A percentile compares a stretch with the other conserved stretches of the same genome.
Conservation (phyloP, 2,113 vertebrate species). For the Etheostoma cragini region DNA sequence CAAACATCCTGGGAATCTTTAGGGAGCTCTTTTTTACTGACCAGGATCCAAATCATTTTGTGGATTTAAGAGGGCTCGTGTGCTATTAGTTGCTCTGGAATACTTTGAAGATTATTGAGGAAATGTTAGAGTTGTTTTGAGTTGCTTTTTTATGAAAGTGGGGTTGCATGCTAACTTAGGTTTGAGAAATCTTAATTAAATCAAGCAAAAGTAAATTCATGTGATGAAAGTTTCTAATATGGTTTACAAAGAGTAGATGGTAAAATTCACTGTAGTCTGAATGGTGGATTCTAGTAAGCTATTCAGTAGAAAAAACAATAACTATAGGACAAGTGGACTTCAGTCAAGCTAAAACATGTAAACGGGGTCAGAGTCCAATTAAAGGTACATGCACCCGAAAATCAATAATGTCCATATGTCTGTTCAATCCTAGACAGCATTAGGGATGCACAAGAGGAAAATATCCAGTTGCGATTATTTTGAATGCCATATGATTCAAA, state of each 20-base stretch:
- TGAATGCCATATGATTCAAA: no score
- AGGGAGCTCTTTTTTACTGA: constrained; percentile 17
- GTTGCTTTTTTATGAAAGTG: constrained; percentile 49
- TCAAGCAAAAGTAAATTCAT: constrained; percentile 5
- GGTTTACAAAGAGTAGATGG: constrained; percentile 3
- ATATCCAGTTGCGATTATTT: no score
- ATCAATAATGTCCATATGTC: not conserved
- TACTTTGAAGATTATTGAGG: constrained; percentile 16
- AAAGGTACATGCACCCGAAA: not conserved
- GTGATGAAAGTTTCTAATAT: constrained; percentile 1
- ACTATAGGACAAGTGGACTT: not conserved
- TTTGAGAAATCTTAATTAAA: constrained; percentile 20
- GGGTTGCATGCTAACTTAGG: not conserved
- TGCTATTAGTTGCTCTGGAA: constrained; percentile 11
- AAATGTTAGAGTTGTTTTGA: no score
- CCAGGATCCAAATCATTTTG: constrained; percentile 27
- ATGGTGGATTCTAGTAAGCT: not conserved
- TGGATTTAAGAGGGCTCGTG: constrained; percentile 28
- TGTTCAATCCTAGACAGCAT: no score
- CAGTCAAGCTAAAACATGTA: not conserved
- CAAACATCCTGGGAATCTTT: constrained; percentile 79
- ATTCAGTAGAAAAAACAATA: not conserved
- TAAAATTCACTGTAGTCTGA: not conserved
- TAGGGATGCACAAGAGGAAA: no score
- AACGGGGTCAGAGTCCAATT: not conserved